Evolutionary conservation across 2,888 invertebrate species (phyloP), one percentile per base, ranked within the genome.

Genomic region (Himalopsyche kuldschensis): DNA sequence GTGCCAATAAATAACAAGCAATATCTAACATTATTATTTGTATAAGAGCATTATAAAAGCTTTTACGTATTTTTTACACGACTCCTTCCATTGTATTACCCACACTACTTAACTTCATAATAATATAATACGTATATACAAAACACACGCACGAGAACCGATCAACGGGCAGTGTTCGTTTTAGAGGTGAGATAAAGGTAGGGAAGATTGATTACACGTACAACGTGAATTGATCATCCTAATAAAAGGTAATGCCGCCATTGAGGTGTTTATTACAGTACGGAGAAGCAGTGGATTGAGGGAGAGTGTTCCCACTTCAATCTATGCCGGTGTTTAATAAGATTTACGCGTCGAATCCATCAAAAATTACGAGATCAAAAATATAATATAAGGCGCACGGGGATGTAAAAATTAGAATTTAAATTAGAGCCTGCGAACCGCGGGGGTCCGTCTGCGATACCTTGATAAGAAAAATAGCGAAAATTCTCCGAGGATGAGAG

Each of bases 381-480:
- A 75, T 81, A 84, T 82, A 82, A 81, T 55, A 55, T 82, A 81
- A 79, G 46, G 75, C 75, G 46, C 27, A 30, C 31, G 75, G 82
- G 69, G 55, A 81, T 78, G 63, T 75, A 55, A 80, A 80, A 83
- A 82, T 83, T 83, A 82, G 83, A 85, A 85, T 85, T 85, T 85
- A 83, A 85, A 85, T 83, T 83, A 82, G 82, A 81, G 75, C 80
- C 35, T 48, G 81, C 75, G 47, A 79, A 77, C 82, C 47, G 78
- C 80, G 84, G 77, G 82, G 75, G 69, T 69, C 69, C 69, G 82
- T 82, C 84, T 84, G 84, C 82, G 84, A 82, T 84, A 55, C 82
- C 32, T 55, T 48, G 84, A 84, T 84, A 84, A 84, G 84, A 82
- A 80, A 82, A 80, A 78, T 48, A 76, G 48, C 75, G 55, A 55